These are phyloP conservation scores for Suricata suricatta DNA, from an alignment of 2,113 vertebrate species.

Conservation along the genomic window DNA sequence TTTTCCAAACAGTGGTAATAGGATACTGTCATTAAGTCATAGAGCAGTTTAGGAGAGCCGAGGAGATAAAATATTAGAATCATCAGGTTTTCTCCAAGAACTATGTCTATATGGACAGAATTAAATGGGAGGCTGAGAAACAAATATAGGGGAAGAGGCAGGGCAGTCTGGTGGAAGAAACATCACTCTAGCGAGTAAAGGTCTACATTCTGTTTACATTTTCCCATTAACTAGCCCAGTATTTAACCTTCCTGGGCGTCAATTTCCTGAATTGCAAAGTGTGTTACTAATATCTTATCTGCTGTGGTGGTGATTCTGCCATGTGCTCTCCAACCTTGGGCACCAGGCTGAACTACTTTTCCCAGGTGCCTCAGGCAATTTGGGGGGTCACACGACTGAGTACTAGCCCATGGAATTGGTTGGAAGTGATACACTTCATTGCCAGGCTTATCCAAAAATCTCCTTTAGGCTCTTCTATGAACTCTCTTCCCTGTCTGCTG, in stretches of 20 bases:
- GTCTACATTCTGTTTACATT: neutral
- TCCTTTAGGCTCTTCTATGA: neutral
- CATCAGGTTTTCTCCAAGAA: constrained; percentile 24
- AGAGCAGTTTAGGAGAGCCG: neutral
- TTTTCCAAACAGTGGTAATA: constrained; percentile 61
- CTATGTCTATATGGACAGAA: neutral
- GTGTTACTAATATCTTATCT: neutral
- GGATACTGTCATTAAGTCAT: constrained; percentile 47
- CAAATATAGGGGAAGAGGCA: neutral
- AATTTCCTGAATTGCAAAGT: constrained; percentile 32
- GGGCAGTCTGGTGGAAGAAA: neutral
- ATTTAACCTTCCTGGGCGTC: neutral
- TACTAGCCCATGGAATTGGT: neutral
- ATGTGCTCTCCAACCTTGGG: neutral
- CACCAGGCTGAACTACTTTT: neutral
- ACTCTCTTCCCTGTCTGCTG: neutral
- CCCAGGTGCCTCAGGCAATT: neutral
- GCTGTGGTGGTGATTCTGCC: neutral
- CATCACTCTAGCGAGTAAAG: neutral
- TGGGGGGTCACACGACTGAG: neutral
- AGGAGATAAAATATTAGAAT: constrained; percentile 51
- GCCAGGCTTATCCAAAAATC: neutral
- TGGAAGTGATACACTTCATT: neutral
- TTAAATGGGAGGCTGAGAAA: neutral
- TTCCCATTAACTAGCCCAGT: neutral